These are phyloP conservation scores for Antitype chi DNA, from an alignment of 2,888 invertebrate species.

Conservation along the genomic window DNA sequence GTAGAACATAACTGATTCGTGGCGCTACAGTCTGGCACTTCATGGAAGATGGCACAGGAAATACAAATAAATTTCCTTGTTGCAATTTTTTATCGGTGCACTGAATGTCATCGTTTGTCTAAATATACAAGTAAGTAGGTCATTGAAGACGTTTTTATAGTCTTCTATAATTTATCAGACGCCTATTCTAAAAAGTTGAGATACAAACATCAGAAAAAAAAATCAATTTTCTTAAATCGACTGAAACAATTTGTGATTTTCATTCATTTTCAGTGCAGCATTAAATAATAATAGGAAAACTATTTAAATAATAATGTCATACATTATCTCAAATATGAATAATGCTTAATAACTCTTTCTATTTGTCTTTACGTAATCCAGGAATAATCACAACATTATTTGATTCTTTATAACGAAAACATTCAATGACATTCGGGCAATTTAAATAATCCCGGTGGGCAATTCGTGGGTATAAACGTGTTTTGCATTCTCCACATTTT, in stretches of 20 bases:
- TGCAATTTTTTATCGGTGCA: constrained; percentile 50
- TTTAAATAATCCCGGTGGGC: constrained; percentile 48
- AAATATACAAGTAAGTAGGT: constrained; percentile 48
- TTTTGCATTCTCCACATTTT: constrained; percentile 27
- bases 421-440: constrained; percentile 41
- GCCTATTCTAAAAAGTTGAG: constrained; percentile 6
- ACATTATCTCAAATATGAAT: constrained; percentile 44
- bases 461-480: constrained; percentile 14
- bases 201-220: background rate
- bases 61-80: constrained; percentile 20
- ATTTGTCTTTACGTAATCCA: constrained; percentile 26
- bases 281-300: constrained; percentile 20
- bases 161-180: constrained; percentile 42
- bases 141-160: constrained; percentile 48
- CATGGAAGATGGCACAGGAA: background rate
- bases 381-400: constrained; percentile 32
- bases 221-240: constrained; percentile 25
- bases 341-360: constrained; percentile 28
- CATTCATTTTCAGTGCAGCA: constrained; percentile 21
- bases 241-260: constrained; percentile 18
- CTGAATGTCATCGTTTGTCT: constrained; percentile 41
- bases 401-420: constrained; percentile 2
- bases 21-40: background rate
- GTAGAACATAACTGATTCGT: background rate
- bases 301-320: constrained; percentile 16